Evolutionary conservation across 2,888 invertebrate genomes (phyloP).

Genomic region (Lasioglossum villosulum): DNA sequence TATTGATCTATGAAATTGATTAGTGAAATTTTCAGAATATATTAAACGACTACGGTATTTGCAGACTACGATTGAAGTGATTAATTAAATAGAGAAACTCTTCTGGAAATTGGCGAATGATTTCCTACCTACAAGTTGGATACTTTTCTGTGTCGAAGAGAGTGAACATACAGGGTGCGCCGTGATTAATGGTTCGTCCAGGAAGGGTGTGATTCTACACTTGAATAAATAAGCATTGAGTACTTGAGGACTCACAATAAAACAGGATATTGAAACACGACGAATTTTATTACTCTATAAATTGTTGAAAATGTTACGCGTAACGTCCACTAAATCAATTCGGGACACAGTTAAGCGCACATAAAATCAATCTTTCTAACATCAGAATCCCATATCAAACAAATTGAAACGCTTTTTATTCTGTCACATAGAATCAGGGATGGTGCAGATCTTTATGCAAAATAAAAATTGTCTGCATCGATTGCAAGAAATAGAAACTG

Average conservation of each 20-base stretch:
- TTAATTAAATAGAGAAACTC: neutral
- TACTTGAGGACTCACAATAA: neutral
- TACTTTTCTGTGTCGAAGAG: neutral
- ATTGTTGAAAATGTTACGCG: neutral
- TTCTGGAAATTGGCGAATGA: neutral
- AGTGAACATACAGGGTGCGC: neutral
- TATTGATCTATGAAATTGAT: neutral
- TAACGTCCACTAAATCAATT: neutral
- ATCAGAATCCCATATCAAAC: neutral
- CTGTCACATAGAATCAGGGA: neutral
- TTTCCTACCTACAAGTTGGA: neutral
- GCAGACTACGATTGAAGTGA: neutral
- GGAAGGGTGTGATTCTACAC: constrained; percentile 12
- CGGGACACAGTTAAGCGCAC: neutral
- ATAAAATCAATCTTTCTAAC: neutral
- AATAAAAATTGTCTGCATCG: too few species aligned
- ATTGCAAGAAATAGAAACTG: too few species aligned
- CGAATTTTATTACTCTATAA: constrained; percentile 10
- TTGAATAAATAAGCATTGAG: neutral
- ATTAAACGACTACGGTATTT: neutral
- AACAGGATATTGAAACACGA: neutral
- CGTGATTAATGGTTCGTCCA: neutral
- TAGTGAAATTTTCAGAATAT: neutral
- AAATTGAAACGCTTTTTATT: neutral
- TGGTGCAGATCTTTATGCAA: too few species aligned